Percentiles rank a stretch among this genome's conserved stretches.
Evolutionary conservation across 1,140 invertebrate genomes (phyloP).

Genomic region (Aporrectodea caliginosa): DNA sequence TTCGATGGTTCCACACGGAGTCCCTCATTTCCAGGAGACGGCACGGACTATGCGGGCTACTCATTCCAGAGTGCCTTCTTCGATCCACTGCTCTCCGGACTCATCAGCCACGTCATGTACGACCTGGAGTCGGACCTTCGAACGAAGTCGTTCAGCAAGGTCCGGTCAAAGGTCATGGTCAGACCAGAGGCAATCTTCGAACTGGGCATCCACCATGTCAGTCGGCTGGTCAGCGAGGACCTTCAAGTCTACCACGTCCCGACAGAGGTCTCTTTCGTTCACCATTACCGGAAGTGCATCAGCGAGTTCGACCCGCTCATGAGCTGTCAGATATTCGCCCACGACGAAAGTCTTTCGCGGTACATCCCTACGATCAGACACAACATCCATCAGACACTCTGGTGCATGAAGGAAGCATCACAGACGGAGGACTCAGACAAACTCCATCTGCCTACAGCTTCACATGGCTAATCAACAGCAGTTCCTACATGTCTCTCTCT

Average conservation of each 20-base stretch:
- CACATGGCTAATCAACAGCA: no score
- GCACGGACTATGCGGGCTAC: background rate
- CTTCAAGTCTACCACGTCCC: slow-evolving; percentile 35
- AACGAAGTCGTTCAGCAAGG: slow-evolving; percentile 35
- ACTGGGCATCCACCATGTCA: slow-evolving; percentile 54
- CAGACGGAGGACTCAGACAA: no score
- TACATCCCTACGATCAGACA: slow-evolving; percentile 17
- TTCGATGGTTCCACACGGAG: background rate
- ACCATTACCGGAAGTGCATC: slow-evolving; percentile 71
- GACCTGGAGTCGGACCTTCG: slow-evolving; percentile 22
- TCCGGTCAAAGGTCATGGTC: slow-evolving; percentile 48
- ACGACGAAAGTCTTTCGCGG: slow-evolving; percentile 21
- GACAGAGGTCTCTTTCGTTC: slow-evolving; percentile 75
- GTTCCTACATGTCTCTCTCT: no score
- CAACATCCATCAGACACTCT: slow-evolving; percentile 22
- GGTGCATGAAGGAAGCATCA: slow-evolving; percentile 20
- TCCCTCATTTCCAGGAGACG: background rate
- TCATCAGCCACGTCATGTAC: slow-evolving; percentile 17
- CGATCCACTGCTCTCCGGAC: slow-evolving; percentile 10
- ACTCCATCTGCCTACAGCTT: no score
- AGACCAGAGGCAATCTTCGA: slow-evolving; percentile 45
- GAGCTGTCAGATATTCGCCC: slow-evolving; percentile 37
- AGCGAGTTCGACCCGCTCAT: slow-evolving; percentile 41
- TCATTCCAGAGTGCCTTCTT: background rate
- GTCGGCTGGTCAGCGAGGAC: slow-evolving; percentile 37